Evolutionary conservation across 2,113 vertebrate species (phyloP), one percentile per base, ranked within the genome.

Genomic region (Zosterops borbonicus): DNA sequence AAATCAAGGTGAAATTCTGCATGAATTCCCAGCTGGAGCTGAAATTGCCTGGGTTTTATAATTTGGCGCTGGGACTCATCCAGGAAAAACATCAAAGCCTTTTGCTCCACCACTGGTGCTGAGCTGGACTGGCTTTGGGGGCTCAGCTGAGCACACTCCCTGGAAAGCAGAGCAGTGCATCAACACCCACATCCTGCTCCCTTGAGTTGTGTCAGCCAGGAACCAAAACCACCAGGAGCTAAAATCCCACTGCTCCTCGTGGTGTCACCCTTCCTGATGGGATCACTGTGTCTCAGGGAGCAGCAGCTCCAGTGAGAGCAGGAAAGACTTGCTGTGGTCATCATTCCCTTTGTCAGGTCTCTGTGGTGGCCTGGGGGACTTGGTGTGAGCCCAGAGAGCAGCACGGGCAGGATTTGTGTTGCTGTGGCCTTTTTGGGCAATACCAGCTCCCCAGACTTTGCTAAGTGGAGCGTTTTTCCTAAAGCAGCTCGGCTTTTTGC

Each of bases 41-140:
- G 71, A 29, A 90, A 79, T 42, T 42, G 35, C 42, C 46, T 83
- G 53, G 56, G 52, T 73, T 92, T 91, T 97, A 86, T 50, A 28
- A 78, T 92, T 81, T n/a, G 23, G 46, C 50, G 28, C 31, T 62
- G 35, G 74, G 87, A 21, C 8, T 70, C 3, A 6, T 80, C 92
- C 62, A 90, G 87, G 50, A 81, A 87, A 77, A 76, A 95, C 11
- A 50, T 92, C 60, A 78, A 83, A 73, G 44, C 56, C 33, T 86
- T 77, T 63, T 88, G 81, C 81, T 89, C 49, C 3, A 5, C 55
- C 85, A 20, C 53, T 73, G 87, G 77, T 83, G 84, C 89, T 15
- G 83, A 68, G 68, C 59, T 93, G 62, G 77, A 75, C 59, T 91
- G 95, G 35, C 28, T 35, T 63, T 23, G 85, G 76, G 75, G 80